Base-by-base conservation (phyloP, 1,140 invertebrate genomes). In the Caligus rogercresseyi region DNA sequence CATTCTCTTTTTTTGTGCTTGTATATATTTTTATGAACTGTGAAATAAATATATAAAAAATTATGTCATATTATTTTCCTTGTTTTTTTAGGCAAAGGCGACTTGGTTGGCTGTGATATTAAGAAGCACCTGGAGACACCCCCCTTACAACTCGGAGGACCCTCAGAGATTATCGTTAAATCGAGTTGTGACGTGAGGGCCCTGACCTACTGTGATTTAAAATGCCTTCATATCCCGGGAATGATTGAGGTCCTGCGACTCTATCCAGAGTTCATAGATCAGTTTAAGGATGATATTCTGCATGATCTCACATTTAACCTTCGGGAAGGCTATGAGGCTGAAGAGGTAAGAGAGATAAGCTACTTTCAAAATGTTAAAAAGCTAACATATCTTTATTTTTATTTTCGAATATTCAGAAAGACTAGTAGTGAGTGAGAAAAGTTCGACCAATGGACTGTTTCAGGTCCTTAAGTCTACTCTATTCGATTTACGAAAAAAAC, bases 221-320 rank as follows among this genome's bases (percentile, higher is more conserved):
- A 95, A 73, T 92, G 88, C 73, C 87, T 97, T 65, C 82, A 90
- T 73, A 87, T 93, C 76, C 80, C 81, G 53, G 90, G 89, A 1
- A 76, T 95, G 7, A 80, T 89, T n/a, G 89, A 93, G 65, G 88
- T 91, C 0, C 75, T 96, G 1, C 77, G 86, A 4, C 74, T 94
- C 0, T 96, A 96, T 73, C 89, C 90, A 0, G 90, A 95, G 72
- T 94, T 92, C 73, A 87, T 91, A 67, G 86, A 90, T 69, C 82
- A 88, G 72, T 95, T 95, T 72, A 82, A 86, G 21, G 81, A 89
- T 65, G 91, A 95, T 70, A 91, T 96, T 67, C 86, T 90, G 69
- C 91, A 95, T 70, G 91, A 96, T 73, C 78, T 96, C 52, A 94
- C 91, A 0, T 94, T 89, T 73, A 97, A 96, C 73, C 77, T 97